Evolutionary conservation across 2,797 vertebrate genomes (phyloP).

Genomic region (Crypturellus tataupa): DNA sequence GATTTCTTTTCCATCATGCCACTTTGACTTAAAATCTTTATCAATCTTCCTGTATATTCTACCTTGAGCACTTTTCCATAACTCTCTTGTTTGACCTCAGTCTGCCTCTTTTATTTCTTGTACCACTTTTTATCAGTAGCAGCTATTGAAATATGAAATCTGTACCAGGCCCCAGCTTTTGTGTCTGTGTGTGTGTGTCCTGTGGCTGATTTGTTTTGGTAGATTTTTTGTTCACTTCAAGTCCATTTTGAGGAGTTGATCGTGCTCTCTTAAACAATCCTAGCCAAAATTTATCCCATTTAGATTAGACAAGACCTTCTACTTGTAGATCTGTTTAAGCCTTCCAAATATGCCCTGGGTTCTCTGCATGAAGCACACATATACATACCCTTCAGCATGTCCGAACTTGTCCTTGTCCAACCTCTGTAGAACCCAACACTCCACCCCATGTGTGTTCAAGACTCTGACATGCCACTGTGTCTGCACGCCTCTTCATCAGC

Average conservation of each 20-base stretch:
- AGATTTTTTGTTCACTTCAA: not conserved
- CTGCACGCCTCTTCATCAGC: not conserved
- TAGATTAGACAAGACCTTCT: not conserved
- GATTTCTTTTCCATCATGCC: not conserved
- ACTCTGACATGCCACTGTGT: not conserved
- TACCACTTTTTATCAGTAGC: not conserved
- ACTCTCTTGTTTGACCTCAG: not conserved
- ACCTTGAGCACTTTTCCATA: not conserved
- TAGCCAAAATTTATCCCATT: not conserved
- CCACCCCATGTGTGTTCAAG: not conserved
- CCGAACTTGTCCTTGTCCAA: not conserved
- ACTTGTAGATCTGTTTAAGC: not conserved
- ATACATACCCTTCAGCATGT: fast-evolving
- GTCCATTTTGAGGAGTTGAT: not conserved
- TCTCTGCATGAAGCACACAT: not conserved
- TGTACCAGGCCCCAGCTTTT: not conserved
- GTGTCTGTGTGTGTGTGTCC: not conserved
- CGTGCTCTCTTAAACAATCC: not conserved
- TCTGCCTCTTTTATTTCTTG: not conserved
- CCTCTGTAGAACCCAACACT: not conserved
- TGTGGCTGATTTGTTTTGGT: not conserved
- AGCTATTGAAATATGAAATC: not conserved
- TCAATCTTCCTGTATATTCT: not conserved
- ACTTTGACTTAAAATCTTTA: not conserved
- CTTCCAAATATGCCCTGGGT: not conserved